These are phyloP conservation scores for Nematopogon swammerdamellus DNA, from an alignment of 2,888 invertebrate genomes.

Conservation along the genomic window DNA sequence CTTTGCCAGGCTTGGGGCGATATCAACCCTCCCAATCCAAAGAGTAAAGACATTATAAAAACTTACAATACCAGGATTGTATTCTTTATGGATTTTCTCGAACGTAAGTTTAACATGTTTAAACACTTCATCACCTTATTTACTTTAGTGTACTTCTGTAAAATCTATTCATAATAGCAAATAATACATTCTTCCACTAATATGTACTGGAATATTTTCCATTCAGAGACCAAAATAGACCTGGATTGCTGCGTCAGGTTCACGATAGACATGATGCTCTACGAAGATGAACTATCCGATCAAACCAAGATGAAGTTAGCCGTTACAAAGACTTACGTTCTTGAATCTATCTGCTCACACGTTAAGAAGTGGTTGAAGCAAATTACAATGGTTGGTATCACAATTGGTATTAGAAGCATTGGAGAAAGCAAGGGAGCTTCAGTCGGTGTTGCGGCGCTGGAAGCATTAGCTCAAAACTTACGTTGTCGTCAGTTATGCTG, in stretches of 20 bases:
- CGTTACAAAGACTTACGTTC: conserved; percentile 56
- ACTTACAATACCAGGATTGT: conserved; percentile 37
- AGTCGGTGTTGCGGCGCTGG: no score
- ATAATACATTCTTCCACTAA: no score
- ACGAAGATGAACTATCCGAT: conserved; percentile 55
- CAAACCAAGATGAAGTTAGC: conserved; percentile 56
- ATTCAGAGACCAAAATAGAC: conserved; percentile 62
- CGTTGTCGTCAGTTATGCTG: no score
- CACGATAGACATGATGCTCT: conserved; percentile 53
- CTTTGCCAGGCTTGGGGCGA: conserved; percentile 40
- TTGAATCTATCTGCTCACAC: conserved; percentile 60
- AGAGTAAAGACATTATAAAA: conserved; percentile 32
- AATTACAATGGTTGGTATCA: conserved; percentile 67
- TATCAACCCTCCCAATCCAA: conserved; percentile 44
- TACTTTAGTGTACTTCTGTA: no score
- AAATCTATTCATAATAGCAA: no score
- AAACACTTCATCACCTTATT: no score
- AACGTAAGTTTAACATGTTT: no score
- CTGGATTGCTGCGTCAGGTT: conserved; percentile 62
- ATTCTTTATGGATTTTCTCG: conserved; percentile 42
- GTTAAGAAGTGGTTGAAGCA: conserved; percentile 68
- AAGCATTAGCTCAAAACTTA: no score
- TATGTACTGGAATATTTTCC: no score
- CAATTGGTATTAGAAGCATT: no score
- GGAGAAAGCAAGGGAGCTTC: no score